Percentiles rank a stretch among this genome's conserved stretches.
phyloP scores from a whole-genome alignment of 2,113 vertebrate genomes.

The Leptobrachium leishanense region DNA sequence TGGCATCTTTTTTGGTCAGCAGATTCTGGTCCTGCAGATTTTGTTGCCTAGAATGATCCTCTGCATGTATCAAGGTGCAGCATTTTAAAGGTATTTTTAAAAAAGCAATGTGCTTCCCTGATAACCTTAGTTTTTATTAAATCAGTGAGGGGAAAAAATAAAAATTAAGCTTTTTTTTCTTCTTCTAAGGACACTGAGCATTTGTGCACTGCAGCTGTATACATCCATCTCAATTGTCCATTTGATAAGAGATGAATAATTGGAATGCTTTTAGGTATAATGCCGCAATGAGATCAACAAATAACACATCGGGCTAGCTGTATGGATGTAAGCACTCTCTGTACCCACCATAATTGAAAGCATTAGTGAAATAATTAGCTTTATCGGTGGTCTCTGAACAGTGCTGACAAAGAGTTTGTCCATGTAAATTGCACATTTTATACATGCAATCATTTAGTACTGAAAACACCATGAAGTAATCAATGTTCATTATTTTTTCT shows the following conservation, averaged over 20 bases:
- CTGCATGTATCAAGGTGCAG: no score
- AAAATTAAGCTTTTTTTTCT: no score
- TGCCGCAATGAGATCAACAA: constrained; percentile 24
- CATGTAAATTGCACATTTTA: neutral
- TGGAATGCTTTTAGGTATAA: constrained; percentile 43
- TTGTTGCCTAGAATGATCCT: no score
- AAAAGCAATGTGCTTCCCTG: no score
- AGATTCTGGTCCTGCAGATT: no score
- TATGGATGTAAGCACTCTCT: constrained; percentile 20
- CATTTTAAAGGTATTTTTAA: no score
- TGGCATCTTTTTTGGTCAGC: no score
- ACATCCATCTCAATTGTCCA: constrained; percentile 30
- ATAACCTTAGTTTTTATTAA: no score
- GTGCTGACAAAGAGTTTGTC: constrained; percentile 27
- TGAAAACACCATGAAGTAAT: neutral
- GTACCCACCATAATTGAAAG: constrained; percentile 29
- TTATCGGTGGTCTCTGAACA: constrained; percentile 14
- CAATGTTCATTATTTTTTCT: neutral
- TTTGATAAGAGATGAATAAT: constrained; percentile 30
- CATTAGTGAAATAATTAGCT: constrained; percentile 31
- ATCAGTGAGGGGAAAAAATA: no score
- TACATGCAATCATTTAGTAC: neutral
- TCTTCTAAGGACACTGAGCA: constrained; percentile 12
- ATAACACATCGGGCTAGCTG: constrained; percentile 19
- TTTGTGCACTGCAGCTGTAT: neutral